phyloP scores from a whole-genome alignment of 2,888 invertebrate genomes.

The Eueremaeus valkanovi region DNA sequence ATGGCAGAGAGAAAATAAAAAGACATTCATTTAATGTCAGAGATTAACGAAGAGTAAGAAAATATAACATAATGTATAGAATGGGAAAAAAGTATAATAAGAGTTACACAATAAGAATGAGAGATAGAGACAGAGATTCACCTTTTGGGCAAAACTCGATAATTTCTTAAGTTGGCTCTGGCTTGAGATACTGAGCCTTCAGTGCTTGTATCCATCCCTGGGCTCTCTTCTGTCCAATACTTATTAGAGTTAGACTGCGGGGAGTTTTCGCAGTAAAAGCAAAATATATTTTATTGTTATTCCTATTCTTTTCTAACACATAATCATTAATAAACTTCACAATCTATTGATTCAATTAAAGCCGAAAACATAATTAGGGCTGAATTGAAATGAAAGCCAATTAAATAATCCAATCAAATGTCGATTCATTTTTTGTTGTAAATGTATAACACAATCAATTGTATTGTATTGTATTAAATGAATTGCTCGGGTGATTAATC shows the following conservation, averaged over 20 bases:
- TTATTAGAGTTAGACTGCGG: slow-evolving; percentile 1
- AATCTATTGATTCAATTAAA: slow-evolving; percentile 5
- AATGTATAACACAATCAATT: no score
- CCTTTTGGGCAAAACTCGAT: slow-evolving; percentile 6
- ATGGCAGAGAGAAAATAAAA: neutral
- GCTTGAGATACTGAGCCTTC: no score
- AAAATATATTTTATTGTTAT: neutral
- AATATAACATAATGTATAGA: neutral
- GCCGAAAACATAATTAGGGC: neutral
- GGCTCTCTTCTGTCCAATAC: neutral
- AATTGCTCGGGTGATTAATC: no score
- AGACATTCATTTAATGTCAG: neutral
- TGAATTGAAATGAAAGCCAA: neutral
- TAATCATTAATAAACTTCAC: neutral
- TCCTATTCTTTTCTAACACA: neutral
- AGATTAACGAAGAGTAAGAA: neutral
- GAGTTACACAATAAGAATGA: neutral
- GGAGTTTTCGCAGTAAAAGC: neutral
- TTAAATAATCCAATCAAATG: neutral
- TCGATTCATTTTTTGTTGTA: no score
- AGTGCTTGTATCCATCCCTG: no score
- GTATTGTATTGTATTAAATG: no score
- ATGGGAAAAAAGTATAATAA: neutral
- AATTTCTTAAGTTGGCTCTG: no score
- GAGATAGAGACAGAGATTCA: neutral